These are phyloP conservation scores for Melanotus villosus DNA, from an alignment of 2,888 invertebrate species.

Conservation along the genomic window DNA sequence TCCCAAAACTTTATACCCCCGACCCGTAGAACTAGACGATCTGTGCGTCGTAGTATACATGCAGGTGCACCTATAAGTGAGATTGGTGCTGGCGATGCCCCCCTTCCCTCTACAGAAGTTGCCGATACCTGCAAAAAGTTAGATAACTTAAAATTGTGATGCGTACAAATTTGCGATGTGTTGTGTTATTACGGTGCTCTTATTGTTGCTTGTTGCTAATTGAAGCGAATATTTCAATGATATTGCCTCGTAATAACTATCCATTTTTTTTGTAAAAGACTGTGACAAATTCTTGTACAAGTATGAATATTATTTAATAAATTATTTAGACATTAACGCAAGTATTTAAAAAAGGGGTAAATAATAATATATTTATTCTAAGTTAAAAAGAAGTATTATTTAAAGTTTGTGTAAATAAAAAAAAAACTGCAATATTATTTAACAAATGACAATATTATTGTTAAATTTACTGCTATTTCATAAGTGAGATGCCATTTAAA, in stretches of 20 bases:
- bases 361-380: conserved; percentile 45
- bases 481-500: conserved; percentile 49
- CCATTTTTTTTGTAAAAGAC: conserved; percentile 51
- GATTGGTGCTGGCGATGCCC: conserved; percentile 67
- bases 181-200: conserved; percentile 35
- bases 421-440: conserved; percentile 57
- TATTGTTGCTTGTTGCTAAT: conserved; percentile 16
- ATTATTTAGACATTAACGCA: conserved; percentile 41
- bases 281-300: conserved; percentile 55
- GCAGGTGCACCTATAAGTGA: conserved; percentile 55
- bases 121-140: conserved; percentile 63
- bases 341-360: conserved; percentile 43
- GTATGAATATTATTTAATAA: conserved; percentile 47
- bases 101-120: conserved; percentile 57
- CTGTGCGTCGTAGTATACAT: conserved; percentile 39
- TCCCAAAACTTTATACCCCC: conserved; percentile 56
- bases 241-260: conserved; percentile 31
- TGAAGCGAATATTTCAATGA: conserved; percentile 6
- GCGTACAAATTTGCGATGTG: conserved; percentile 37
- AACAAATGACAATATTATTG: conserved; percentile 56
- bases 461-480: conserved; percentile 45
- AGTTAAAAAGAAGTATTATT: conserved; percentile 48
- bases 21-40: conserved; percentile 50
- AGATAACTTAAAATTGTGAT: conserved; percentile 65
- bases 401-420: conserved; percentile 44